Evolutionary conservation across 2,113 vertebrate species (phyloP).

Genomic region (Rhinolophus sinicus): DNA sequence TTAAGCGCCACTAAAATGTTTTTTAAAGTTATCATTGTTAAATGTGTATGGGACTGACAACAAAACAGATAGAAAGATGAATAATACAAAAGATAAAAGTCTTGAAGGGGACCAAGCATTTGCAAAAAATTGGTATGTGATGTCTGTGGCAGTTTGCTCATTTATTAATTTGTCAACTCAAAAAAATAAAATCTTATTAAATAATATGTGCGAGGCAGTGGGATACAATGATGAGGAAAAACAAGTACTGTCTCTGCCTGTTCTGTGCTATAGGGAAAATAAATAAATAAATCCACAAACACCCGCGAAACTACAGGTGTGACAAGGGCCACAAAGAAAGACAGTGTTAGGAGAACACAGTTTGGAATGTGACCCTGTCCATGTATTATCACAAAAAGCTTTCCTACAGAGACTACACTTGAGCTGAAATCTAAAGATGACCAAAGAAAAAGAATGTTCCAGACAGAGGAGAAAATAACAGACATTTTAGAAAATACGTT

Average conservation of each 20-base stretch:
- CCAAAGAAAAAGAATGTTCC: not conserved
- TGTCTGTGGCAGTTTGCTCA: not conserved
- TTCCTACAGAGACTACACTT: not conserved
- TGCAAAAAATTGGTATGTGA: not conserved
- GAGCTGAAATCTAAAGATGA: not conserved
- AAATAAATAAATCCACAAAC: conserved; percentile 3
- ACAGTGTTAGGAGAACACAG: not conserved
- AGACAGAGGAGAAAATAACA: not conserved
- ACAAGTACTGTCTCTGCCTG: not conserved
- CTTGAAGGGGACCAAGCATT: not conserved
- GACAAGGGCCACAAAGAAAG: not conserved
- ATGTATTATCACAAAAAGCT: not conserved
- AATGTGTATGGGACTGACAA: not conserved
- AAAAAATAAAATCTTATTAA: not conserved
- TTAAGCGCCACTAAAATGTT: not conserved
- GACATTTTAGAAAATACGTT: not conserved
- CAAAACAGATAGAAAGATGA: not conserved
- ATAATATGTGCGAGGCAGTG: not conserved
- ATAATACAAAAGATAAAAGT: not conserved
- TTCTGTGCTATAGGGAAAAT: not conserved
- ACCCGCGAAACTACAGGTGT: not conserved
- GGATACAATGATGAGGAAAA: not conserved
- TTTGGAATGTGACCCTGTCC: not conserved
- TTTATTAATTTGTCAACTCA: not conserved
- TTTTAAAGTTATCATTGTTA: not conserved